phyloP scores from a whole-genome alignment of 2,888 invertebrate species.

The Rhingia campestris region DNA sequence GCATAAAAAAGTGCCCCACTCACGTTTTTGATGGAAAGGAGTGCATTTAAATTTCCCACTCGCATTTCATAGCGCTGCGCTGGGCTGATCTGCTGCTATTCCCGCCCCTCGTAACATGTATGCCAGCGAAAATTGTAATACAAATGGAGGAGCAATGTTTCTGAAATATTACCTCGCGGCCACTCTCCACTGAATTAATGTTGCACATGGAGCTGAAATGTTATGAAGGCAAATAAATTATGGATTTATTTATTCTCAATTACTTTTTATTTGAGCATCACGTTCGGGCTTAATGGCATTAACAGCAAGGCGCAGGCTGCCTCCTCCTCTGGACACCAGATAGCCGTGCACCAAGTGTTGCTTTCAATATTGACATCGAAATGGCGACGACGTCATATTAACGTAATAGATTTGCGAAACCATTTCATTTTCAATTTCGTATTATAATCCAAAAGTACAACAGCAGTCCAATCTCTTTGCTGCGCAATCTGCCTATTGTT shows the following conservation, averaged over 20 bases:
- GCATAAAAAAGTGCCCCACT: conserved; percentile 10
- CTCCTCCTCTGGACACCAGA: background rate
- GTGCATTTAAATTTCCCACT: conserved; percentile 27
- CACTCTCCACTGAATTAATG: conserved; percentile 29
- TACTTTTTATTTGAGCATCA: conserved; percentile 25
- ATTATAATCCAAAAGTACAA: conserved; percentile 8
- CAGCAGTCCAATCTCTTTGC: conserved; percentile 32
- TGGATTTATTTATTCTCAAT: conserved; percentile 63
- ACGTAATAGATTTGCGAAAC: conserved; percentile 64
- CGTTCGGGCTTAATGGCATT: background rate
- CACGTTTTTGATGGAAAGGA: conserved; percentile 19
- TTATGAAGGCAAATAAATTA: conserved; percentile 43
- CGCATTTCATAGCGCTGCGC: conserved; percentile 9
- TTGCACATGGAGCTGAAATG: conserved; percentile 22
- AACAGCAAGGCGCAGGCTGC: conserved; percentile 6
- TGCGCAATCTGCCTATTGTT: conserved; percentile 57
- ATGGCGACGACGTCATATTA: conserved; percentile 28
- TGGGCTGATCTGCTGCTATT: background rate
- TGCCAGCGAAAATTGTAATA: conserved; percentile 28
- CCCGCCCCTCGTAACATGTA: background rate
- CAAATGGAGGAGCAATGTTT: conserved; percentile 51
- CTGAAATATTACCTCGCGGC: conserved; percentile 45
- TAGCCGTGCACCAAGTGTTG: background rate
- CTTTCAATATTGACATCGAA: conserved; percentile 10
- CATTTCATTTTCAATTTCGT: conserved; percentile 36